These are phyloP conservation scores for Coptodon bakossiorum DNA, from an alignment of 2,113 vertebrate genomes.

Conservation along the genomic window DNA sequence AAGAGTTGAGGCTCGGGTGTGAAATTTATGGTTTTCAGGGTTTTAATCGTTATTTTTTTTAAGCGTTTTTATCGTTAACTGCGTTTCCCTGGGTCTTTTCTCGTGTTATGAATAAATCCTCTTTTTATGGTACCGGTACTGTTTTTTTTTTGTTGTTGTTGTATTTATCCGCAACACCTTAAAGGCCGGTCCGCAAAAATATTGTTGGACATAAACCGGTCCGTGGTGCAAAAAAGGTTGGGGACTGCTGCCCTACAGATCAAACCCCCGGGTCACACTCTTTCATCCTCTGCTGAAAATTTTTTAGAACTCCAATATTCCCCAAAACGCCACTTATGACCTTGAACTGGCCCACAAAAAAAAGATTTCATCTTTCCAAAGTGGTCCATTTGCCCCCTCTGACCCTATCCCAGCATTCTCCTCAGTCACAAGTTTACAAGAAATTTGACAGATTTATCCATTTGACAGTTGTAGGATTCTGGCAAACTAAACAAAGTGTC, in stretches of 20 bases:
- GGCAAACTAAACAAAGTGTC: neutral
- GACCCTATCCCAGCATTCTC: neutral
- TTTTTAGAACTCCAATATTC: neutral
- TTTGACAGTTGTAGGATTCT: neutral
- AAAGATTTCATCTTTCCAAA: neutral
- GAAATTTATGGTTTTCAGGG: neutral
- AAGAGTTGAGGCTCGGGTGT: neutral
- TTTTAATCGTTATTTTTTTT: neutral
- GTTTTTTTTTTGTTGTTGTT: fast-evolving
- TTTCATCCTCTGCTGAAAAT: fast-evolving
- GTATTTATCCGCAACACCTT: neutral
- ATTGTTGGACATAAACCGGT: neutral
- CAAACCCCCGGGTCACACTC: neutral
- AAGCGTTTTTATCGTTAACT: fast-evolving
- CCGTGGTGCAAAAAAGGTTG: fast-evolving
- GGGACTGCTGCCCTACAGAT: neutral
- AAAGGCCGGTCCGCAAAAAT: fast-evolving
- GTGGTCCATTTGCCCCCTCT: neutral
- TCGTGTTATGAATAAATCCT: neutral
- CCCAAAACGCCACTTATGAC: neutral
- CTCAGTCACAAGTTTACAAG: neutral
- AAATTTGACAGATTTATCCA: neutral
- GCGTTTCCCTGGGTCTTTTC: neutral
- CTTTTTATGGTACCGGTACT: neutral
- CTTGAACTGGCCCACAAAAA: neutral